These are phyloP conservation scores for Trichechus manatus DNA, from an alignment of 2,113 vertebrate genomes.

Conservation along the genomic window DNA sequence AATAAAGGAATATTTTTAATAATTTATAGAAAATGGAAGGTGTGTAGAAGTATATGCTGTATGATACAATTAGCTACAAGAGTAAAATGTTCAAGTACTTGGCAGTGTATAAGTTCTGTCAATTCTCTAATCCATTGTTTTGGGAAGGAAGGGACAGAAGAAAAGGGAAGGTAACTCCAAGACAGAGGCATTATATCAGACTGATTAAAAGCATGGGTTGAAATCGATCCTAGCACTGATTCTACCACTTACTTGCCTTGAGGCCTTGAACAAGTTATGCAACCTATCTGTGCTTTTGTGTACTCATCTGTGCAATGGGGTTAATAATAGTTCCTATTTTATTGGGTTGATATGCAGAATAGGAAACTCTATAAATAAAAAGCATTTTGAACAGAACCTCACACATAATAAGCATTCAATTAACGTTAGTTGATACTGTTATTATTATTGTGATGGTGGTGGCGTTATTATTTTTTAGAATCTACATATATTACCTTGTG, in stretches of 20 bases:
- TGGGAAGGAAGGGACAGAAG: background rate
- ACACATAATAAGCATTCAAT: background rate
- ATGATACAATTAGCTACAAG: background rate
- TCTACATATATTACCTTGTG: background rate
- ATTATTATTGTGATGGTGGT: background rate
- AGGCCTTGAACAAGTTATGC: background rate
- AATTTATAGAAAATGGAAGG: background rate
- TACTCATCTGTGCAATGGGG: background rate
- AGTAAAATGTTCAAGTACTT: background rate
- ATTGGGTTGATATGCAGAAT: background rate
- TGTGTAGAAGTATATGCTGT: background rate
- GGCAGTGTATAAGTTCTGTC: background rate
- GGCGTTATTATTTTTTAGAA: background rate
- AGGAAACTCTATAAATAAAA: constrained; percentile 18
- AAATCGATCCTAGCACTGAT: background rate
- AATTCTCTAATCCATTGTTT: background rate
- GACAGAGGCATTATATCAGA: background rate
- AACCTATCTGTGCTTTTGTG: background rate
- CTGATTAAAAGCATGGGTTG: background rate
- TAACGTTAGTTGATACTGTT: background rate
- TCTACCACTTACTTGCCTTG: background rate
- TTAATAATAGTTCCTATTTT: background rate
- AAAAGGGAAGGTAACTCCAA: background rate
- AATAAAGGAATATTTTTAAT: background rate
- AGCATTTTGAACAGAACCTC: background rate